phyloP scores from a whole-genome alignment of 2,797 vertebrate genomes.

The Iguana delicatissima region DNA sequence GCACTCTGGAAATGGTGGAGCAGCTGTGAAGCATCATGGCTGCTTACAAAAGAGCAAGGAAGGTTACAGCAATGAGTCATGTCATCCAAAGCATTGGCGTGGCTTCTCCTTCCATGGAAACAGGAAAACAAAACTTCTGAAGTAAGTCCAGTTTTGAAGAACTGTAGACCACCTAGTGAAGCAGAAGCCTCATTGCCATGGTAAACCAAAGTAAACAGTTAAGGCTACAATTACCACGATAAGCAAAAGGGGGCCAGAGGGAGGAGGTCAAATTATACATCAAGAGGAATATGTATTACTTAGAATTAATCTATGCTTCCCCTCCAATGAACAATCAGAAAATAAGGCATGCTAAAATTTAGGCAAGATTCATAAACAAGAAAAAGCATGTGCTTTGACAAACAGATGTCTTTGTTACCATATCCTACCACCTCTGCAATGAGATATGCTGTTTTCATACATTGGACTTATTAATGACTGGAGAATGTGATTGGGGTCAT shows the following conservation, averaged over 20 bases:
- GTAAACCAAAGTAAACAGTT: not conserved
- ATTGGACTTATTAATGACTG: too few species aligned
- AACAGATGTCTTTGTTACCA: too few species aligned
- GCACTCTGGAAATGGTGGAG: not conserved
- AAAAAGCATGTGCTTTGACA: too few species aligned
- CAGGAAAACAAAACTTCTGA: not conserved
- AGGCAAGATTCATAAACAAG: too few species aligned
- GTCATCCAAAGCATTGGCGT: accelerated
- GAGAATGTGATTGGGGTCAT: too few species aligned
- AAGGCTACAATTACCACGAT: not conserved
- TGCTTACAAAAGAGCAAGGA: not conserved
- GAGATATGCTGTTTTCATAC: too few species aligned
- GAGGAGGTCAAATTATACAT: too few species aligned
- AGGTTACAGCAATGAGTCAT: conserved; percentile 26
- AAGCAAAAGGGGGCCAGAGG: not conserved
- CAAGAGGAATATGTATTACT: too few species aligned
- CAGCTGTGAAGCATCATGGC: conserved; percentile 64
- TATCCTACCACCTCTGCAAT: too few species aligned
- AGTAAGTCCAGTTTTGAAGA: not conserved
- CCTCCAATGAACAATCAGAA: too few species aligned
- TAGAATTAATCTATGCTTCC: too few species aligned
- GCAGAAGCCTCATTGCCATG: not conserved
- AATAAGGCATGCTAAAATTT: too few species aligned
- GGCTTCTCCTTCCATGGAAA: conserved; percentile 10
- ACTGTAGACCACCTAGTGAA: not conserved